phyloP scores from a whole-genome alignment of 92 coral and sea anemone species.

The Palythoa heliodiscus region DNA sequence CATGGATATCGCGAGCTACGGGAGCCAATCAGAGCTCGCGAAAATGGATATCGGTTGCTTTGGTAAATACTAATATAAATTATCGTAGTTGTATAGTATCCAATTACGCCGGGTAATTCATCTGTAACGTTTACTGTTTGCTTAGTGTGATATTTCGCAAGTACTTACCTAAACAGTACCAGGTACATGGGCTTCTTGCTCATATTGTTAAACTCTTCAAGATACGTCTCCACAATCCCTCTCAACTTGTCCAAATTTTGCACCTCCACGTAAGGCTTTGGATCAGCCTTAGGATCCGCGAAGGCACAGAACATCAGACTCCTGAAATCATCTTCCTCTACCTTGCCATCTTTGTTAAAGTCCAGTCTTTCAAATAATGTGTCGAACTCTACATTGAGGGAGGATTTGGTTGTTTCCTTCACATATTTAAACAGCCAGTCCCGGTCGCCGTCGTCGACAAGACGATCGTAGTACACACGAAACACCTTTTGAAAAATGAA shows the following conservation, averaged over 20 bases:
- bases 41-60: too few relatives aligned
- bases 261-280: slow-evolving; percentile 87
- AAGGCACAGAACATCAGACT: slow-evolving; percentile 97
- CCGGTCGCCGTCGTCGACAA: slow-evolving; percentile 90
- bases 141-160: too few relatives aligned
- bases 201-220: slow-evolving; percentile 98
- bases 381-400: slow-evolving; percentile 86
- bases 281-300: slow-evolving; percentile 95
- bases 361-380: slow-evolving; percentile 86
- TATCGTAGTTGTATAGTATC: too few relatives aligned
- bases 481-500: slow-evolving; percentile 67
- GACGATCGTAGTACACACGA: slow-evolving; percentile 99
- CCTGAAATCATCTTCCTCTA: slow-evolving; percentile 93
- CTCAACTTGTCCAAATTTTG: slow-evolving; percentile 84
- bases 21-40: too few relatives aligned
- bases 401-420: slow-evolving; percentile 69
- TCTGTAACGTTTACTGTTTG: background rate
- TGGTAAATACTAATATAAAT: too few relatives aligned
- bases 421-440: slow-evolving; percentile 84
- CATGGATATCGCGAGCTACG: too few relatives aligned
- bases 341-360: slow-evolving; percentile 80
- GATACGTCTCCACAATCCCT: slow-evolving; percentile 84
- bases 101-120: background rate
- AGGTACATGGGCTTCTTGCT: slow-evolving; percentile 98
- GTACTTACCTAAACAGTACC: slow-evolving; percentile 87